These are phyloP conservation scores for Clamator glandarius DNA, from an alignment of 2,797 vertebrate species.

Conservation along the genomic window DNA sequence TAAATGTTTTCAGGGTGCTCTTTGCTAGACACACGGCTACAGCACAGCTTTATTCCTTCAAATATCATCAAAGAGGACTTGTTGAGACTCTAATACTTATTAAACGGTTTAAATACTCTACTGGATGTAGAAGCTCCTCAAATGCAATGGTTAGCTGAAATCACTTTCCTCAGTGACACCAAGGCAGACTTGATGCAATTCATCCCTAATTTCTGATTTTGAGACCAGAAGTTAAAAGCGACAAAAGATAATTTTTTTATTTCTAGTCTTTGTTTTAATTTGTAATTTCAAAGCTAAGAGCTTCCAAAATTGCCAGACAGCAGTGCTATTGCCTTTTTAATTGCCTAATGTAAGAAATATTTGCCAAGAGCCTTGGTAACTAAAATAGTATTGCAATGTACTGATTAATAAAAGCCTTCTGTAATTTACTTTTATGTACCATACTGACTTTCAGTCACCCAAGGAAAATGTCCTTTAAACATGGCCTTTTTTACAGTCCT, in stretches of 20 bases:
- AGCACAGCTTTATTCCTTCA: background rate
- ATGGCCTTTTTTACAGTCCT: background rate
- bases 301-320: constrained; percentile 27
- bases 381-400: constrained; percentile 52
- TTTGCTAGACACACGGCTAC: background rate
- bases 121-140: background rate
- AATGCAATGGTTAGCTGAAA: constrained; percentile 8
- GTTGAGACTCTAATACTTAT: background rate
- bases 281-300: constrained; percentile 17
- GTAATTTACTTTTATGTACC: constrained; percentile 11
- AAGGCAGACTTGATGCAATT: background rate
- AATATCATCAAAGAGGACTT: background rate
- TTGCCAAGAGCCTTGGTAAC: constrained; percentile 1
- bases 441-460: background rate
- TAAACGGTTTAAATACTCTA: background rate
- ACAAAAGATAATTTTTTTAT: background rate
- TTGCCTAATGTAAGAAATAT: constrained; percentile 25
- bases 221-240: constrained; percentile 12
- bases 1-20: background rate
- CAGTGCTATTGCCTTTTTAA: constrained; percentile 9
- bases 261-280: constrained; percentile 36
- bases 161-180: background rate
- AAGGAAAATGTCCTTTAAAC: constrained; percentile 51
- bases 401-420: constrained; percentile 42
- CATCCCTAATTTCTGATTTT: background rate